Evolutionary conservation across 1,140 invertebrate genomes (phyloP), one percentile per base, ranked within the genome.

Genomic region (Drosophila sp.): DNA sequence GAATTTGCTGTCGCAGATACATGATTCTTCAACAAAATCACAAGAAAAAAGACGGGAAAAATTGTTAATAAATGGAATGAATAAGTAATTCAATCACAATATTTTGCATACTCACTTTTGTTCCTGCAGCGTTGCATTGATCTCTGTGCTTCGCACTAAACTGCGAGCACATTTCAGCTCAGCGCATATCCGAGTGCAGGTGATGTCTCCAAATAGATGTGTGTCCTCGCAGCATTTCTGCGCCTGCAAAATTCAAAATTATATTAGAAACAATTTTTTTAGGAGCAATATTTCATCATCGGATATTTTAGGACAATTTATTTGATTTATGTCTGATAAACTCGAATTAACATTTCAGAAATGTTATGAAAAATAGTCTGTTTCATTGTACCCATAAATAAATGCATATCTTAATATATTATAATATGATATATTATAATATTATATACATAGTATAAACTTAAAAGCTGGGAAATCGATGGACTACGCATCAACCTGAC

Each of bases 81-180:
- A 27, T 27, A 2, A 3, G 0, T n/a, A 27, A 27, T 34, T 1
- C 7, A 34, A 51, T 54, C 11, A 2, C 7, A 13, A 18, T 53
- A 50, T 13, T 11, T 9, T 5, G 13, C 2, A 18, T 61, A 92
- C 93, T 92, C 91, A 98, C 97, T 98, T 98, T 94, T 99, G 97
- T 94, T 99, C 97, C 94, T 98, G 97, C 92, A 99, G 93, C 71
- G 98, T 99, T 63, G 98, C 97, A 94, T 98, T 97, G 92, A 99
- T 99, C 94, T 99, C 98, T 32, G 97, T 97, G 87, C 98, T 94
- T 84, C 98, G 95, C 73, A 99, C 98, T 90, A 98, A 93, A 74
- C 97, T 98, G 74, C 98, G 94, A 74, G 97, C 97, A 92, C 97
- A 97, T 93, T 99, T 99, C 66, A 99, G 93, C 91, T 99, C 97